Evolutionary conservation across 2,113 vertebrate species (phyloP).

Genomic region (Etia nguti): DNA sequence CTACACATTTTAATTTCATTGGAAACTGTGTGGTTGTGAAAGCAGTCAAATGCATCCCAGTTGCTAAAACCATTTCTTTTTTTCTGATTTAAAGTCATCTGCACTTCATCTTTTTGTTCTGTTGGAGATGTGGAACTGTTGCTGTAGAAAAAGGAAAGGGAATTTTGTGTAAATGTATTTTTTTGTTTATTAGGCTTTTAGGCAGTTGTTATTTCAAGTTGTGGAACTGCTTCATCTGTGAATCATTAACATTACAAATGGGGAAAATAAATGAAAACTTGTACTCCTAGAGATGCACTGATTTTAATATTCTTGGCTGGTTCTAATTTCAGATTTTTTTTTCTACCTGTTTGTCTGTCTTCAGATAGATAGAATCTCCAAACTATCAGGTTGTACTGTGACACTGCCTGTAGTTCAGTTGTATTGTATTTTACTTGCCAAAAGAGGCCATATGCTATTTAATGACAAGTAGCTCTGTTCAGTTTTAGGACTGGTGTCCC

Average conservation of each 20-base stretch:
- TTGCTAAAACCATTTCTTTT: background rate
- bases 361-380: background rate
- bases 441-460: conserved; percentile 50
- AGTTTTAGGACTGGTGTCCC: conserved; percentile 49
- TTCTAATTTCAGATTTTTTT: background rate
- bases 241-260: background rate
- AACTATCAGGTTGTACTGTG: background rate
- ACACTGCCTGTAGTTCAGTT: background rate
- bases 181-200: background rate
- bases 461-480: conserved; percentile 51
- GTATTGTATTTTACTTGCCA: conserved; percentile 5
- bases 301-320: background rate
- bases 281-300: background rate
- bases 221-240: background rate
- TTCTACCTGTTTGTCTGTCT: background rate
- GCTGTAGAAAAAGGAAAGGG: background rate
- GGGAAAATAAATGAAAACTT: background rate
- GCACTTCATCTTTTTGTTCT: background rate
- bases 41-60: background rate
- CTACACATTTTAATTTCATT: background rate
- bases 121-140: background rate
- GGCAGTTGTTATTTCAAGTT: background rate
- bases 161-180: background rate
- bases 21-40: background rate
- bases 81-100: background rate